Percentiles rank a stretch among this genome's conserved stretches.
Conservation (phyloP, 2,797 vertebrate species). For the Sus cebifrons region DNA sequence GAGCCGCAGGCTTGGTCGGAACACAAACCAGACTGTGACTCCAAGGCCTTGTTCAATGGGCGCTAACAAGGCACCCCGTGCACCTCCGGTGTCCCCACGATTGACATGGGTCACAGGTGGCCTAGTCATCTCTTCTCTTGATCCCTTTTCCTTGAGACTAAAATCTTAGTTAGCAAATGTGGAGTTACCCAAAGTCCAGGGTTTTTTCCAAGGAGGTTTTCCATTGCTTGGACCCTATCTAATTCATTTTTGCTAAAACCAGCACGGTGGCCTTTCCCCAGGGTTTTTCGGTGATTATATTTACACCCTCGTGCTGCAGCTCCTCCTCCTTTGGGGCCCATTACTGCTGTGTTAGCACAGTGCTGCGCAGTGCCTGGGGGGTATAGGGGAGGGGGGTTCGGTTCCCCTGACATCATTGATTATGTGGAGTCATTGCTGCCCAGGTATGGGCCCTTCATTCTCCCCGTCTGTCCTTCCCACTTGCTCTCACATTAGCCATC, state of each 20-base stretch:
- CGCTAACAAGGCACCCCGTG: background rate
- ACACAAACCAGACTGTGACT: background rate
- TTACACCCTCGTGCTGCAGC: background rate
- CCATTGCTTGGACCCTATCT: background rate
- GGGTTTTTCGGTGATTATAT: background rate
- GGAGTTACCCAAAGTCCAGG: background rate
- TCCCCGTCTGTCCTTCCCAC: background rate
- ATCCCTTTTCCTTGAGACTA: background rate
- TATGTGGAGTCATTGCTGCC: background rate
- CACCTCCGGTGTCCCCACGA: background rate
- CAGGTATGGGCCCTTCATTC: background rate
- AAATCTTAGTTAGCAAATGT: background rate
- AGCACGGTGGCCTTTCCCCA: background rate
- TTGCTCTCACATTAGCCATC: too few relatives aligned
- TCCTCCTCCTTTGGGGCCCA: background rate
- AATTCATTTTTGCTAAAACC: background rate
- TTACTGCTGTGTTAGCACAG: background rate
- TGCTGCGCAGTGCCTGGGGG: fast-evolving
- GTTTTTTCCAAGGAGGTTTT: background rate
- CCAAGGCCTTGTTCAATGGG: background rate
- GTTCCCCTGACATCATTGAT: background rate
- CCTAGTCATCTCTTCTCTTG: background rate
- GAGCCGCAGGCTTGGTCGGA: background rate
- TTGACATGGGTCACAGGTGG: background rate
- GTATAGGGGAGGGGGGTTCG: fast-evolving